Evolutionary conservation across 2,888 invertebrate species (phyloP), one percentile per base, ranked within the genome.

Genomic region (Sylvicola fuscatus): DNA sequence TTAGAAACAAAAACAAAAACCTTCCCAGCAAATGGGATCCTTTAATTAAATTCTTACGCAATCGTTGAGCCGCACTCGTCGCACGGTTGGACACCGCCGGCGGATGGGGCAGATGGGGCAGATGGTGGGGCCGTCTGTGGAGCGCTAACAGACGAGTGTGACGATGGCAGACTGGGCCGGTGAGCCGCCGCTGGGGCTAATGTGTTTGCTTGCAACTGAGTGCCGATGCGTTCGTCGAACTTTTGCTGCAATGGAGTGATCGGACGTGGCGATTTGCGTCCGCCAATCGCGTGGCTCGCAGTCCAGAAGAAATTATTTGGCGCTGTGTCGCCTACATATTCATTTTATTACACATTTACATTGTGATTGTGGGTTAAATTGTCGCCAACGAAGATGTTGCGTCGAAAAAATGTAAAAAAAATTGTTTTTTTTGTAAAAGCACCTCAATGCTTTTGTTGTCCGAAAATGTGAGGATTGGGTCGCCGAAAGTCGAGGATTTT

Each of bases 231-330:
- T 40, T 51, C 54, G 40, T 56, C 51, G 40, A 47, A 41, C 58
- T 51, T 45, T 49, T 53, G 36, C 56, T 55, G 58, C 47, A 60
- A 44, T 42, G 29, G 27, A 49, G 68, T 66, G 42, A 55, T 49
- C 46, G 68, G 66, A 49, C 70, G 61, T 53, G 64, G 66, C 45
- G 73, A 68, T 44, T 64, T 60, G 46, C 68, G 59, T 49, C 66
- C 69, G 43, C 72, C 72, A 54, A 78, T 70, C 44, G 75, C 75
- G 62, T 80, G 79, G 64, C 78, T 79, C 54, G 75, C 73, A 44
- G 75, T 70, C 56, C 77, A 72, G 62, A 75, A 78, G 68, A 72
- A 79, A 57, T 32, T 33, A 10, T 29, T 13, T 13, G 29, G 29
- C 8, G 21, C 21, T n/a, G 37, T 32, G n/a, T 34, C 37, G 13